Evolutionary conservation across 37 sponge, comb jelly and placozoan species (phyloP).

Genomic region (Beroe forskalii): DNA sequence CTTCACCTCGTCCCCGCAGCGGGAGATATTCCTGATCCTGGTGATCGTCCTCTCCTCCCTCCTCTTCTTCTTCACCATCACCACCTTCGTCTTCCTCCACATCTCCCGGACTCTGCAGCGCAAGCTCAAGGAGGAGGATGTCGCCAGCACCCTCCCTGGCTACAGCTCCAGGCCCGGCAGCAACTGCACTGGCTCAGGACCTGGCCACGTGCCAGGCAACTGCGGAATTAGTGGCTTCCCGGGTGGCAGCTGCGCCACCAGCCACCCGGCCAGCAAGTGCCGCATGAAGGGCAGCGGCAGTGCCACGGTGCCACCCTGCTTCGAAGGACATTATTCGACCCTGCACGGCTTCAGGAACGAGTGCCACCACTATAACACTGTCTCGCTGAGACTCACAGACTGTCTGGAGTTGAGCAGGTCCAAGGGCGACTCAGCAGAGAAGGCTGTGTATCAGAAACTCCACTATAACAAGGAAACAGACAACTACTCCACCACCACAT

Average conservation of each 20-base stretch:
- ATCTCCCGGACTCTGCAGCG: conserved; percentile 32
- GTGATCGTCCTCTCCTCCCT: conserved; percentile 5
- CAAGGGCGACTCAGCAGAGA: not conserved
- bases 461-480: conserved; percentile 32
- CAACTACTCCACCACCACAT: conserved; percentile 3
- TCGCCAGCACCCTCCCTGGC: not conserved
- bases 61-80: conserved; percentile 35
- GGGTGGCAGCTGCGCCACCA: not conserved
- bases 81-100: conserved; percentile 23
- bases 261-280: conserved; percentile 27
- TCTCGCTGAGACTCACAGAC: conserved; percentile 11
- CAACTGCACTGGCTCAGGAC: no score
- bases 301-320: conserved; percentile 11
- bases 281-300: not conserved
- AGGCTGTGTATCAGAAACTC: conserved; percentile 40
- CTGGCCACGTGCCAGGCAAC: not conserved
- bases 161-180: not conserved
- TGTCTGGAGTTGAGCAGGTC: not conserved
- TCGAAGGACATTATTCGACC: conserved; percentile 35
- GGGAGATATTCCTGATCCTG: conserved; percentile 16
- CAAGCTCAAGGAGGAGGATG: not conserved
- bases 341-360: conserved; percentile 15
- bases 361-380: conserved; percentile 63
- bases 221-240: not conserved
- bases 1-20: not conserved